Conservation (phyloP, 2,797 vertebrate genomes). For the Spea hammondii region DNA sequence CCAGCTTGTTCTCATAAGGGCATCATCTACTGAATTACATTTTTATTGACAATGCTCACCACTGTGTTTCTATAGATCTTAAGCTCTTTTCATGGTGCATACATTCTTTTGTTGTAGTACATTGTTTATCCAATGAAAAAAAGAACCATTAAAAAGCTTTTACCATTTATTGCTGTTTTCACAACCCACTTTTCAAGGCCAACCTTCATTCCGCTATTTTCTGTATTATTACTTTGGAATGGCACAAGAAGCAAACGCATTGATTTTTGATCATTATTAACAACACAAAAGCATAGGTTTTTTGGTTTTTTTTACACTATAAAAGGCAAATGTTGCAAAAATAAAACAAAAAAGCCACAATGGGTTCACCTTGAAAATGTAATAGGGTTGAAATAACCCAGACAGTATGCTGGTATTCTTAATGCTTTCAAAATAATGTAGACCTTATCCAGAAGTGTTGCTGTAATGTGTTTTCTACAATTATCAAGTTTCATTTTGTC, state of each 20-base stretch:
- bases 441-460: conserved; percentile 3
- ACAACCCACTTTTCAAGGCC: conserved; percentile 44
- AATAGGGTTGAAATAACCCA: conserved; percentile 27
- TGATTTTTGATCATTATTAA: conserved; percentile 38
- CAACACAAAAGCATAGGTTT: conserved; percentile 30
- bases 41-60: conserved; percentile 35
- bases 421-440: neutral
- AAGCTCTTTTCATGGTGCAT: conserved; percentile 21
- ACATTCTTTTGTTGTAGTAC: conserved; percentile 15
- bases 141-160: conserved; percentile 46
- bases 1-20: conserved; percentile 11
- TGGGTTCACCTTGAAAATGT: conserved; percentile 28
- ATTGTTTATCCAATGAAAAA: conserved; percentile 46
- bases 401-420: neutral
- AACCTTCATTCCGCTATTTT: conserved; percentile 31
- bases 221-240: conserved; percentile 31
- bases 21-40: conserved; percentile 40
- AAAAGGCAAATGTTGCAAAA: neutral
- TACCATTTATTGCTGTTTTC: conserved; percentile 41
- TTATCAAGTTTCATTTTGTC: conserved; percentile 42
- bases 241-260: conserved; percentile 25
- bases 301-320: conserved; percentile 27
- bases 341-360: neutral
- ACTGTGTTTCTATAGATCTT: conserved; percentile 37
- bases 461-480: conserved; percentile 4